Base-by-base conservation (phyloP, 2,113 vertebrate species). In the Tachysurus fulvidraco region DNA sequence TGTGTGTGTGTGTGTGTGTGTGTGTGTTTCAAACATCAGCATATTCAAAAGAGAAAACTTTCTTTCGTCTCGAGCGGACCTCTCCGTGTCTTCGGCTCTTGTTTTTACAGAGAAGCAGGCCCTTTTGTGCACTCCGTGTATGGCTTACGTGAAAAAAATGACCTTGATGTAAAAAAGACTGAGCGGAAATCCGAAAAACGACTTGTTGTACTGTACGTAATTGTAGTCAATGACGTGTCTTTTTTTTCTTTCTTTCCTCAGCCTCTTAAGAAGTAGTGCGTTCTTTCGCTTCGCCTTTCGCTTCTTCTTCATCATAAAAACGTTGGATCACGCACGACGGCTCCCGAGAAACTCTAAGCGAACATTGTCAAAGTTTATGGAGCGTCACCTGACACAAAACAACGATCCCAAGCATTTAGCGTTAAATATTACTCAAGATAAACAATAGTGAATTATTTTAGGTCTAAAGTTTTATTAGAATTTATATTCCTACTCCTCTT, bases 51-150 rank as follows among this genome's bases (percentile, higher is more conserved):
- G 59, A 9, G 54, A 87, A 64, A 85, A 28, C 59, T 25, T 28
- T 79, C 50, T 52, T 81, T 50, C 1, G 5, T 87, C 62, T 78
- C 30, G 50, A 54, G 71, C 77, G 14, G 62, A 64, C 44, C 23
- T 46, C 81, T 89, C 46, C 86, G 81, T 83, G 79, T 89, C 81
- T 89, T 79, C 82, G 71, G 54, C 77, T 89, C 82, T 89, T 65
- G 90, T 93, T 92, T 90, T 91, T 73, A 55, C 87, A 85, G 91
- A 93, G 91, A 91, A 93, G 86, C 91, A 90, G 90, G 91, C 88
- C 54, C 91, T 88, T 91, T 88, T 92, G 91, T 94, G 87, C 77
- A 77, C 89, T 86, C 85, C 78, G 36, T 88, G 86, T 92, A 92
- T 92, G 92, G 89, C 88, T 91, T 86, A 62, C 41, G 54, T 87